Percentiles rank a stretch among this genome's conserved stretches.
Conservation (phyloP, 2,797 vertebrate genomes). For the Nyctalus aviator region DNA sequence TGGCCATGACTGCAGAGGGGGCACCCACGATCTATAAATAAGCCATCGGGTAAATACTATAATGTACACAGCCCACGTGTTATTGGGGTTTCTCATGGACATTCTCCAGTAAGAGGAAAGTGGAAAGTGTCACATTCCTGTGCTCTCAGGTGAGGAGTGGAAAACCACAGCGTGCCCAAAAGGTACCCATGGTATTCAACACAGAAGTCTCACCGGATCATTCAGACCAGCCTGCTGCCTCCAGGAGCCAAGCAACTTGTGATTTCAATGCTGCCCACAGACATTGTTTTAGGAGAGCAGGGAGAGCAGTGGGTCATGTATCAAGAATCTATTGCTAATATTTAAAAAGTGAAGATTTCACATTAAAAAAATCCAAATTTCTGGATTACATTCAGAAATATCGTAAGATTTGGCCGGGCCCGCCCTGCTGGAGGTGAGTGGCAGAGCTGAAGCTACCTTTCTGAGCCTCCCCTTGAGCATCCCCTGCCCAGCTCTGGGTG, state of each 20-base stretch:
- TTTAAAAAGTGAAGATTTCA: neutral
- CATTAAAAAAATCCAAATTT: neutral
- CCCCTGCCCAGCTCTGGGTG: neutral
- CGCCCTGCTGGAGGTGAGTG: neutral
- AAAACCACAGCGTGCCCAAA: rapidly evolving
- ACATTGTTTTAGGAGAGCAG: neutral
- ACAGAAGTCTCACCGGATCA: neutral
- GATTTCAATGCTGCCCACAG: neutral
- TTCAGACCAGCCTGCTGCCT: neutral
- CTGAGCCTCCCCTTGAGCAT: rapidly evolving
- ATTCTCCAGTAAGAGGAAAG: neutral
- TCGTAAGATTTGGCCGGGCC: neutral
- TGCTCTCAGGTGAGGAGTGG: neutral
- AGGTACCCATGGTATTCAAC: rapidly evolving
- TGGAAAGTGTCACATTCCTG: neutral
- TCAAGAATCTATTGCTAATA: neutral
- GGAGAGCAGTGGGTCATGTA: neutral
- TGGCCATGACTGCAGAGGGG: rapidly evolving
- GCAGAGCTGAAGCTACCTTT: neutral
- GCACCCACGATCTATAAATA: neutral
- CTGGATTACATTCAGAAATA: neutral
- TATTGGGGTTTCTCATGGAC: neutral
- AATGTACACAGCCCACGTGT: neutral
- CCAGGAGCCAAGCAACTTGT: neutral
- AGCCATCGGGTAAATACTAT: neutral